Evolutionary conservation across 2,888 invertebrate species (phyloP).

Genomic region (Eustalomyia histrio): DNA sequence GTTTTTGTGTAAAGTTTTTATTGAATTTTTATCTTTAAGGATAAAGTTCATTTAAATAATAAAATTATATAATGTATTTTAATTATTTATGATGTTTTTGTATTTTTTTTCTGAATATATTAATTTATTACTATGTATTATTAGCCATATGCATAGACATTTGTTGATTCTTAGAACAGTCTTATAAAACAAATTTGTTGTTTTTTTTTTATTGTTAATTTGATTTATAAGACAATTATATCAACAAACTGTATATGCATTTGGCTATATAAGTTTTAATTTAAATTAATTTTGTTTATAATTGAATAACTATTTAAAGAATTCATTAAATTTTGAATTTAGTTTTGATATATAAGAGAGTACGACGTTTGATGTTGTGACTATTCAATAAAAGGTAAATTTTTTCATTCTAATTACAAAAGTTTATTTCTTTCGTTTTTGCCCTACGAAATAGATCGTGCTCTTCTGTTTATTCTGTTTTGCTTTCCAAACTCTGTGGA

Average conservation of each 20-base stretch:
- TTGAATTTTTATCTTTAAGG: conserved; percentile 54
- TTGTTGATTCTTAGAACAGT: too few relatives aligned
- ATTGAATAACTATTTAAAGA: conserved; percentile 29
- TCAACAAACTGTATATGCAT: too few relatives aligned
- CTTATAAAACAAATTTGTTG: too few relatives aligned
- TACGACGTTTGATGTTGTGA: conserved; percentile 42
- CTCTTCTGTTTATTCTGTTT: background rate
- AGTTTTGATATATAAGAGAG: conserved; percentile 32
- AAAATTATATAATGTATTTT: conserved; percentile 49
- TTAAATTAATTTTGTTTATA: conserved; percentile 34
- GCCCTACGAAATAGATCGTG: conserved; percentile 3
- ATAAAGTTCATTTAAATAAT: conserved; percentile 60
- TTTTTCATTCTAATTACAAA: background rate
- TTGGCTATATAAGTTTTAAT: conserved; percentile 4
- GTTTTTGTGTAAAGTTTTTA: conserved; percentile 35
- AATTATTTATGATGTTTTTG: conserved; percentile 12
- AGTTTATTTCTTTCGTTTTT: background rate
- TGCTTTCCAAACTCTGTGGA: conserved; percentile 37
- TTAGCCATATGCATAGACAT: too few relatives aligned
- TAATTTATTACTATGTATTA: conserved; percentile 22
- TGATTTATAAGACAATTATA: too few relatives aligned
- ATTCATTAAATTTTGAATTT: conserved; percentile 14
- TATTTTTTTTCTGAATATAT: conserved; percentile 42
- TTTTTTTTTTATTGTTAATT: too few relatives aligned
- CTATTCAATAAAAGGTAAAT: conserved; percentile 11